Base-by-base conservation (phyloP, 2,888 invertebrate species). In the Amaurobius ferox region DNA sequence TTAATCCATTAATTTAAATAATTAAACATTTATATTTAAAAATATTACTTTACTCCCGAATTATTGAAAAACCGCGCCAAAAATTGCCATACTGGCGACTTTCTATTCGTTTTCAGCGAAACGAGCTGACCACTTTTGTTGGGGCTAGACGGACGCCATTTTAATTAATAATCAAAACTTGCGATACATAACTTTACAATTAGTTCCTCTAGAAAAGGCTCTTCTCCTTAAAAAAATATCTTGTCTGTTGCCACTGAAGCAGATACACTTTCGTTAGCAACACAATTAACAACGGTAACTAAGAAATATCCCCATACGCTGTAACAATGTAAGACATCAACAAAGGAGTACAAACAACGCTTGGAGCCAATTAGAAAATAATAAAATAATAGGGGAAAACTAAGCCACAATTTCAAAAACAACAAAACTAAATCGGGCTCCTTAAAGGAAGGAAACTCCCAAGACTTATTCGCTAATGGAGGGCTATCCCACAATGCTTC, bases 401-500 rank as follows among this genome's bases (percentile, higher is more conserved):
- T 23, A 23, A 55, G 55, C 19, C 55, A 23, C 55, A 23, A 55
- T 55, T 55, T 55, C 19, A 55, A 55, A 55, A 55, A 55, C 55
- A 55, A 55, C 23, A 23, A n/a, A 55, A 23, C 55, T 23, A 55
- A 55, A 55, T 55, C 19, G 55, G 7, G 6, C 16, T 55, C 55
- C n/a, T 19, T 23, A 67, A 61, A 78, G 66, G 32, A 30, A 71
- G 83, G 77, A 85, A 85, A 77, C 77, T 78, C 83, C 72, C 71
- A 61, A 73, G 73, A 64, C 76, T 76, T 86, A 68, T 73, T 73
- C 79, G 61, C 79, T 68, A 86, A 86, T 86, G 86, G 86, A 73
- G 86, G 86, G 86, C 78, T 86, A 79, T 86, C 79, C 86, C 86
- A 86, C 68, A 79, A 79, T 79, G 86, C 86, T 79, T 30, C 61